phyloP scores from a whole-genome alignment of 1,140 invertebrate genomes.

The Diplogasteroides magnus region DNA sequence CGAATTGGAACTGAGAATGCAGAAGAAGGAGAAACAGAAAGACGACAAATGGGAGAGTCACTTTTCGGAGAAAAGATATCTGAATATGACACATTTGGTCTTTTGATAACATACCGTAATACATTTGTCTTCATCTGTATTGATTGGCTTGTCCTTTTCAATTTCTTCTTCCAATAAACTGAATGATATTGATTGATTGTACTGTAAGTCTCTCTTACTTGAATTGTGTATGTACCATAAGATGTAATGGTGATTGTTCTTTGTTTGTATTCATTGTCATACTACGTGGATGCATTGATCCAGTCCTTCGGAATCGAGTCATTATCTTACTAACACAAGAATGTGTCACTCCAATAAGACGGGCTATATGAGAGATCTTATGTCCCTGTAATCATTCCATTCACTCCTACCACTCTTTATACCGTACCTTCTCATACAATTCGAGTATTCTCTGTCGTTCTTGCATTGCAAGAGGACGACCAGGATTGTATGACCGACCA shows the following conservation, averaged over 20 bases:
- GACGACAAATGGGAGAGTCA: neutral
- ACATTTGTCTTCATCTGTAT: no score
- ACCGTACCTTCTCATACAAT: slow-evolving; percentile 20
- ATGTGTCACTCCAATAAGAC: slow-evolving; percentile 31
- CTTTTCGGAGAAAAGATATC: neutral
- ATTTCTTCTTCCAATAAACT: no score
- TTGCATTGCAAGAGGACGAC: slow-evolving; percentile 26
- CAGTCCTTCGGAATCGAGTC: neutral
- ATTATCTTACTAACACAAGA: slow-evolving; percentile 32
- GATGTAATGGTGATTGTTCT: neutral
- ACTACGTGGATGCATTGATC: neutral
- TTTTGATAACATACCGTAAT: neutral
- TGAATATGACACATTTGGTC: neutral
- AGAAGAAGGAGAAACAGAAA: neutral
- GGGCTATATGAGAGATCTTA: slow-evolving; percentile 33
- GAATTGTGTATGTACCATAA: no score
- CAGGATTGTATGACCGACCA: slow-evolving; percentile 9
- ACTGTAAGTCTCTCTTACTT: no score
- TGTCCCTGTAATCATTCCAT: slow-evolving; percentile 12
- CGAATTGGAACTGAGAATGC: neutral
- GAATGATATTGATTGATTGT: no score
- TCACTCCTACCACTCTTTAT: neutral
- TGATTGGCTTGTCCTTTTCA: no score
- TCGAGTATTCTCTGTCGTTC: slow-evolving; percentile 25
- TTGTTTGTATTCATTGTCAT: neutral